Percentiles rank a stretch among this genome's conserved stretches.
phyloP scores from a whole-genome alignment of 2,797 vertebrate genomes.

The Pseudopleuronectes americanus region DNA sequence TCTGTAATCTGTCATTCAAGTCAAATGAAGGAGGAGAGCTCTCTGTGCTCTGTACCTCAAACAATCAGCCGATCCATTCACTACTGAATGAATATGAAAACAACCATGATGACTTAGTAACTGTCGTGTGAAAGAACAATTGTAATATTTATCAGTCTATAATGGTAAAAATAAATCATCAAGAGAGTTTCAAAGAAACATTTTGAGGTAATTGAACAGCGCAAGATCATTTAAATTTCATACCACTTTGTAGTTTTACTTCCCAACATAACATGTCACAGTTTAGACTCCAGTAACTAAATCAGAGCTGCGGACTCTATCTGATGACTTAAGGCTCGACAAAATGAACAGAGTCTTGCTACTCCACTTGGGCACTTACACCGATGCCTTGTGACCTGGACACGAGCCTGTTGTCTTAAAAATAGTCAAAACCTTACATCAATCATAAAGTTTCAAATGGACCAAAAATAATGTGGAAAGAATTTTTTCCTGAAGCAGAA shows the following conservation, averaged over 20 bases:
- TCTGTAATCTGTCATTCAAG: constrained; percentile 67
- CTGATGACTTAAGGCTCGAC: too few relatives aligned
- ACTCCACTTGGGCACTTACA: too few relatives aligned
- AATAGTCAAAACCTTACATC: too few relatives aligned
- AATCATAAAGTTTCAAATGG: too few relatives aligned
- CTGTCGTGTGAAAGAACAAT: background rate
- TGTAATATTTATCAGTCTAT: background rate
- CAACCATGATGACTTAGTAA: background rate
- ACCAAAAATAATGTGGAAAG: too few relatives aligned
- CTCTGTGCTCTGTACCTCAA: constrained; percentile 17
- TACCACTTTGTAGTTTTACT: background rate
- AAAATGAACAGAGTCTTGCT: too few relatives aligned
- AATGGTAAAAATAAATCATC: background rate
- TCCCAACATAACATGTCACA: too few relatives aligned
- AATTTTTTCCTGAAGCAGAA: too few relatives aligned
- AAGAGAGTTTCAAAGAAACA: background rate
- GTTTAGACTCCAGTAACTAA: too few relatives aligned
- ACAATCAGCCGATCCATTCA: constrained; percentile 20
- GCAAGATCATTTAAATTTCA: background rate
- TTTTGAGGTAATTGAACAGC: background rate
- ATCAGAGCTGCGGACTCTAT: too few relatives aligned
- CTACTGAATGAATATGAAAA: background rate
- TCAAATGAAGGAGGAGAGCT: constrained; percentile 43
- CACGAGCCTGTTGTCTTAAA: too few relatives aligned
- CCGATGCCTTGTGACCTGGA: too few relatives aligned